Evolutionary conservation across 2,113 vertebrate species (phyloP).

Genomic region (Caranx melampygus): DNA sequence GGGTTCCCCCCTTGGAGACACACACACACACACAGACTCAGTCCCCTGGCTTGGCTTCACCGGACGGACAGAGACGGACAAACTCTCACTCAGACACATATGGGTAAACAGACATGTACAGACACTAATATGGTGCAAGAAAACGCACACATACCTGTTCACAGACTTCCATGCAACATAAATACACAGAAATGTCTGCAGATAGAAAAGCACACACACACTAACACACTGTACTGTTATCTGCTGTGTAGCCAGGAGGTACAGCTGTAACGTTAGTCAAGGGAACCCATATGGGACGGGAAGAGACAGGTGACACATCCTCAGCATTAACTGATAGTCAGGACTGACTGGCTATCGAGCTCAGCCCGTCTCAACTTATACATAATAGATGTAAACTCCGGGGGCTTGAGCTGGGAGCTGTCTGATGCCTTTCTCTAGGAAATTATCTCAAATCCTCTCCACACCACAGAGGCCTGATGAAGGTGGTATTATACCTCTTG

Average conservation of each 20-base stretch:
- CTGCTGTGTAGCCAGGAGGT: slow-evolving; percentile 45
- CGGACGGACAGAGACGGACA: slow-evolving; percentile 12
- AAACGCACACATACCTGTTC: background rate
- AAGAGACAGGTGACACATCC: slow-evolving; percentile 67
- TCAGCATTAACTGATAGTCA: slow-evolving; percentile 60
- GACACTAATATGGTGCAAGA: background rate
- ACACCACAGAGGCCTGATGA: background rate
- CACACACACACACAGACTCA: background rate
- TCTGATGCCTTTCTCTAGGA: slow-evolving; percentile 39
- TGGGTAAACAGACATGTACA: background rate
- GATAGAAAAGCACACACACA: slow-evolving; percentile 19
- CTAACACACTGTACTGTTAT: slow-evolving; percentile 43
- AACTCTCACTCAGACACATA: background rate
- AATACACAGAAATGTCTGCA: background rate
- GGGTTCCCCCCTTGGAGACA: slow-evolving; percentile 9
- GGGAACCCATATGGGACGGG: slow-evolving; percentile 54
- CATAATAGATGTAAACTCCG: slow-evolving; percentile 66
- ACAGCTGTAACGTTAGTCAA: slow-evolving; percentile 55
- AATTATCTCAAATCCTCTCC: slow-evolving; percentile 19
- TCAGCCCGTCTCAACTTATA: slow-evolving; percentile 58
- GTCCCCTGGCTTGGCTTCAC: slow-evolving; percentile 22
- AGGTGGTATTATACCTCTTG: slow-evolving; percentile 36
- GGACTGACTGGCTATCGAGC: slow-evolving; percentile 37
- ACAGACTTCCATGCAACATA: background rate
- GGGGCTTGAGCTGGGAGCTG: slow-evolving; percentile 33